A percentile compares a stretch with the other conserved stretches of the same genome.
phyloP scores from a whole-genome alignment of 2,888 invertebrate species.

The Andrena minutula region DNA sequence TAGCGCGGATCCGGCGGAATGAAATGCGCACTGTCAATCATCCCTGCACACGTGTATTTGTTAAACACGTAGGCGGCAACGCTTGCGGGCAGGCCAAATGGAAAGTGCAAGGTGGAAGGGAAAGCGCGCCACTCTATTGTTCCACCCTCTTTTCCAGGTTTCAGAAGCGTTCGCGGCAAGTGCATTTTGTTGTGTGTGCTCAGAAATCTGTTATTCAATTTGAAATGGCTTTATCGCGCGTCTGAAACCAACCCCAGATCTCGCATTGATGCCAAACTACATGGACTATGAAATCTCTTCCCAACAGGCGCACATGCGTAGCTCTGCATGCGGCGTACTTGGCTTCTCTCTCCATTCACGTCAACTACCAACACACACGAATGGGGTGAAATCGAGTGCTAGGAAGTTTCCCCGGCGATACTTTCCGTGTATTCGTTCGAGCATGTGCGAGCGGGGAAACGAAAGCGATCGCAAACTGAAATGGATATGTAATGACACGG shows the following conservation, averaged over 20 bases:
- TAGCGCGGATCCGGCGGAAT: neutral
- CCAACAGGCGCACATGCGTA: conserved; percentile 53
- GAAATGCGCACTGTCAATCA: conserved; percentile 38
- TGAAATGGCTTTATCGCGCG: conserved; percentile 75
- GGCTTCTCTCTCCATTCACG: conserved; percentile 30
- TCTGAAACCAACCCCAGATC: conserved; percentile 72
- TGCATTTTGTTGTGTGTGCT: conserved; percentile 76
- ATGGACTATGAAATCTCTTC: conserved; percentile 74
- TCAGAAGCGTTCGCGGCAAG: conserved; percentile 72
- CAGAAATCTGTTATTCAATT: conserved; percentile 76
- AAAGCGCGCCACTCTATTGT: conserved; percentile 60
- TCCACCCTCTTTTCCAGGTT: conserved; percentile 69
- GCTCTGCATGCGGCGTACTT: conserved; percentile 14
- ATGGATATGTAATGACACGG: conserved; percentile 28
- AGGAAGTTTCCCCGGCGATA: conserved; percentile 65
- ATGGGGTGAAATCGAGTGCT: conserved; percentile 60
- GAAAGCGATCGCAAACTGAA: conserved; percentile 40
- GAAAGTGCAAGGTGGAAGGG: conserved; percentile 57
- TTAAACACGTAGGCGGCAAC: conserved; percentile 26
- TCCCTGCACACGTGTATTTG: conserved; percentile 32
- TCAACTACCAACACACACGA: conserved; percentile 54
- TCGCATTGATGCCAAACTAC: conserved; percentile 75
- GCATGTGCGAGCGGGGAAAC: conserved; percentile 20
- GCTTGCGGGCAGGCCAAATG: conserved; percentile 44
- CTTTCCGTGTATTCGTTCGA: conserved; percentile 49